Conservation (phyloP, 2,888 invertebrate species). For the Ochropacha duplaris region DNA sequence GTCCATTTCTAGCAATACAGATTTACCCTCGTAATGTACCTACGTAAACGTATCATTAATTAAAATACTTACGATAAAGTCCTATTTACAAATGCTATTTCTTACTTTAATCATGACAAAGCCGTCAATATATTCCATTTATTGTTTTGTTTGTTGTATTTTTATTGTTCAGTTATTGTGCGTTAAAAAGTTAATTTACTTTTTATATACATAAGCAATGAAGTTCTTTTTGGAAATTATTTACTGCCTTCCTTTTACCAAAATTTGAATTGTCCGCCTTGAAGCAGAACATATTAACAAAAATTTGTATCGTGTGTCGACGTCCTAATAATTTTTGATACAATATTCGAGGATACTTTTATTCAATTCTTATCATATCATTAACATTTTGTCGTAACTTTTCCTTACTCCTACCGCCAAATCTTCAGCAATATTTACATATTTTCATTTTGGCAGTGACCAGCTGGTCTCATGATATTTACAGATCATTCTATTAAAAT, state of each 20-base stretch:
- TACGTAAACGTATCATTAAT: no score
- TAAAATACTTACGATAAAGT: not conserved
- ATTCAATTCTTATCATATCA: not conserved
- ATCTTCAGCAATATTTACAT: slow-evolving; percentile 44
- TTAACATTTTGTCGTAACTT: slow-evolving; percentile 1
- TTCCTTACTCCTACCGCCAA: slow-evolving; percentile 10
- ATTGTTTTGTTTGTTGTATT: not conserved
- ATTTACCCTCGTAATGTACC: no score
- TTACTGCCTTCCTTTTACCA: no score
- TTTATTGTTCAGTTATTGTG: not conserved
- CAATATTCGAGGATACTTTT: not conserved
- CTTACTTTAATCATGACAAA: not conserved
- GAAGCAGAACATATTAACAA: no score
- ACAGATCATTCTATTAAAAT: slow-evolving; percentile 4
- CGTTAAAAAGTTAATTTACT: not conserved
- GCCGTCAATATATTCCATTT: not conserved
- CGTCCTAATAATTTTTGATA: not conserved
- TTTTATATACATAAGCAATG: no score
- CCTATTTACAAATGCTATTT: not conserved
- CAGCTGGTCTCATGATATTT: slow-evolving; percentile 53
- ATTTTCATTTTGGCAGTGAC: slow-evolving; percentile 67
- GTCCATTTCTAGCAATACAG: no score
- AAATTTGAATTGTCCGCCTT: no score
- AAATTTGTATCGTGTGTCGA: not conserved
- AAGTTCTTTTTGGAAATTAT: no score